phyloP scores from a whole-genome alignment of 92 coral and sea anemone genomes.

The Phenganax stokvisi region DNA sequence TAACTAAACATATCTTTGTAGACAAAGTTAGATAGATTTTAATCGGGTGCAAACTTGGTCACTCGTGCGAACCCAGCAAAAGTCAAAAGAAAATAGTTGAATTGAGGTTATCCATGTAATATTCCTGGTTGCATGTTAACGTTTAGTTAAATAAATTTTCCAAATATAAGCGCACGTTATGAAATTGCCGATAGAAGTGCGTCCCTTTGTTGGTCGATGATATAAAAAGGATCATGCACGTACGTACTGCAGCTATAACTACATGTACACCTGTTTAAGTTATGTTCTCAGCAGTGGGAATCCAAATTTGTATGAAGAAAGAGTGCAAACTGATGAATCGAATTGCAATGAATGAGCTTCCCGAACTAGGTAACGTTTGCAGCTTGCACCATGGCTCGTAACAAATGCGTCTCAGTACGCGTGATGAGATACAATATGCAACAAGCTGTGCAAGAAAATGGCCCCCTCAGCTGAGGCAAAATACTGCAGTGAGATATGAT shows the following conservation, averaged over 20 bases:
- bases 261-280: not conserved
- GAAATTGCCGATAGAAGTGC: not conserved
- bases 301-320: not conserved
- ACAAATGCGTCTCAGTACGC: constrained; percentile 30
- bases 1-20: no score
- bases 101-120: not conserved
- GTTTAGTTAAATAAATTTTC: not conserved
- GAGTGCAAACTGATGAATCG: not conserved
- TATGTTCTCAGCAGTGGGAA: not conserved
- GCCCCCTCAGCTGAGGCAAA: constrained; percentile 19
- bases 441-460: constrained; percentile 27
- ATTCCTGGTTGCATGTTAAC: not conserved
- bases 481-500: constrained; percentile 17
- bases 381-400: constrained; percentile 26
- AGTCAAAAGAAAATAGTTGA: no score
- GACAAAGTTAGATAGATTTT: no score
- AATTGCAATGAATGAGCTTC: not conserved
- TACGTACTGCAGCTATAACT: not conserved
- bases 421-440: constrained; percentile 26
- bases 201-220: no score
- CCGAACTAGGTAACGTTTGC: constrained; percentile 15
- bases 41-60: no score
- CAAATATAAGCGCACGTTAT: not conserved
- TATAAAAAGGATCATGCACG: no score
- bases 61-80: no score